Evolutionary conservation across 2,797 vertebrate species (phyloP).

Genomic region (Carapus acus): DNA sequence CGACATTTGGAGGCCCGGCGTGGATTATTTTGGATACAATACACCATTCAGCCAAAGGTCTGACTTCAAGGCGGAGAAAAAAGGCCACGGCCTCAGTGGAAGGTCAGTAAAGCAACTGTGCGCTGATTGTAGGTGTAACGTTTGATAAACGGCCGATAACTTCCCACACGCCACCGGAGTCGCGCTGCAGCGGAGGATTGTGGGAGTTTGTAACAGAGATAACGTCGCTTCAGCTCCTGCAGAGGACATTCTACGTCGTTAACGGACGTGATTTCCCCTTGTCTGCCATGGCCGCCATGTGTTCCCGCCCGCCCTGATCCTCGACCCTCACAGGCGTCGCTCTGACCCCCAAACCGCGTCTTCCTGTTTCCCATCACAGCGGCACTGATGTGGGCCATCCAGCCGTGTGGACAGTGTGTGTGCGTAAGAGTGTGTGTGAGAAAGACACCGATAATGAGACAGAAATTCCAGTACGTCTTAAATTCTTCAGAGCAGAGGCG

Average conservation of each 20-base stretch:
- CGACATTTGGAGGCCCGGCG: conserved; percentile 20
- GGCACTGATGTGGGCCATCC: conserved; percentile 15
- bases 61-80: conserved; percentile 18
- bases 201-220: conserved; percentile 15
- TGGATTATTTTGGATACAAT: conserved; percentile 53
- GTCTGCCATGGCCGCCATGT: conserved; percentile 2
- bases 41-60: conserved; percentile 47
- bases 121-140: conserved; percentile 23
- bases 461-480: conserved; percentile 21
- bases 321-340: conserved; percentile 1
- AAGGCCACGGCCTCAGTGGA: conserved; percentile 50
- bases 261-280: not conserved
- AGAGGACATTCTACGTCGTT: not conserved
- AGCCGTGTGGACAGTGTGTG: conserved; percentile 12
- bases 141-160: conserved; percentile 10
- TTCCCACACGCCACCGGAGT: conserved; percentile 2
- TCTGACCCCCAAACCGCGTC: conserved; percentile 8
- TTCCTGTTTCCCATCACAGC: conserved; percentile 15
- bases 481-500: conserved; percentile 34
- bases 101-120: conserved; percentile 53
- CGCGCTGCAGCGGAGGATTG: conserved; percentile 9
- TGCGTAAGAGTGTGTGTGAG: not conserved
- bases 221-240: conserved; percentile 5
- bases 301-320: not conserved
- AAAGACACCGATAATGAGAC: conserved; percentile 19